A percentile compares a stretch with the other conserved stretches of the same genome.
phyloP scores from a whole-genome alignment of 1,140 invertebrate genomes.

The Drosophila ambigua region DNA sequence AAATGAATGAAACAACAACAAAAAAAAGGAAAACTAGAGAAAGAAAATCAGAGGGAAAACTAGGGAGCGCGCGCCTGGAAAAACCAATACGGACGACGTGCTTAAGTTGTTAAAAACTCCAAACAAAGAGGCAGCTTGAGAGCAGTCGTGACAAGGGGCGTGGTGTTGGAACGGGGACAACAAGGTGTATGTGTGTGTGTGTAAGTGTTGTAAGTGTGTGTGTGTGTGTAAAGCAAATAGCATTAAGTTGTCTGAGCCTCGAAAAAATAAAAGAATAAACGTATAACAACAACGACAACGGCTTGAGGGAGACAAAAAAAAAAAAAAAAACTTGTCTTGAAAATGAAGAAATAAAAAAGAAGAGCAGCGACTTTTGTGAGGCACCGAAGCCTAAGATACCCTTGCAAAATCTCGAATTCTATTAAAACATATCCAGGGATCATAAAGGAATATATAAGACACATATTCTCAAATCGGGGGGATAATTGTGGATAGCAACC shows the following conservation, averaged over 20 bases:
- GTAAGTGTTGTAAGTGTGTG: conserved; percentile 19
- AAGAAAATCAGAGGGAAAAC: conserved; percentile 29
- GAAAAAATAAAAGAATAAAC: conserved; percentile 32
- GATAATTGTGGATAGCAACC: no score
- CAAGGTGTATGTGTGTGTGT: conserved; percentile 27
- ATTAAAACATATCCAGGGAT: no score
- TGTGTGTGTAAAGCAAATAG: conserved; percentile 66
- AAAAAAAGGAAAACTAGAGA: conserved; percentile 45
- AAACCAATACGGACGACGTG: conserved; percentile 80
- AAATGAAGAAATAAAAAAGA: conserved; percentile 51
- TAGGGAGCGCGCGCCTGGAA: conserved; percentile 57
- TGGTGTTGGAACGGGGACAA: conserved; percentile 9
- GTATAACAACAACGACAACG: conserved; percentile 31
- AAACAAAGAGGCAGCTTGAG: conserved; percentile 62
- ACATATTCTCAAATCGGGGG: no score
- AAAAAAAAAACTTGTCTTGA: conserved; percentile 41
- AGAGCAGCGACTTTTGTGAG: neutral
- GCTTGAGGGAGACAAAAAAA: conserved; percentile 34
- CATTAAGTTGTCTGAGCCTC: conserved; percentile 80
- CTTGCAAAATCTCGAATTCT: no score
- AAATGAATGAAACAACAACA: conserved; percentile 27
- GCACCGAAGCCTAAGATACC: no score
- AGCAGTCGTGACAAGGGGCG: neutral
- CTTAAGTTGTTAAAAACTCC: conserved; percentile 80
- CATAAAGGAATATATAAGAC: no score